Evolutionary conservation across 2,113 vertebrate genomes (phyloP).

Genomic region (Malaclemys terrapin): DNA sequence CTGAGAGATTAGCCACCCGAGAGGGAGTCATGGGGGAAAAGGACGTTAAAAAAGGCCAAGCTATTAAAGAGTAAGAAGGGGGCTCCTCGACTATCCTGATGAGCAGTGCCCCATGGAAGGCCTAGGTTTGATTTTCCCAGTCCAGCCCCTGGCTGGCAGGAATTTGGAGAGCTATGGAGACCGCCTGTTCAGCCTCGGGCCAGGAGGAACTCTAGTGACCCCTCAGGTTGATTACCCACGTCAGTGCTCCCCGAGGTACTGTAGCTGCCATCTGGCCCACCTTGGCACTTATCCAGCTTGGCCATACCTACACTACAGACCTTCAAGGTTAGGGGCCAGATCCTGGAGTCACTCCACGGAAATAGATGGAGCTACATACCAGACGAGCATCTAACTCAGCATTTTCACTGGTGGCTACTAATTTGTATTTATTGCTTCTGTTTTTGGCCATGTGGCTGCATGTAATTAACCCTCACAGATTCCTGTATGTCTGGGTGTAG

Average conservation of each 20-base stretch:
- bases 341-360: background rate
- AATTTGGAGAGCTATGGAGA: rapidly evolving
- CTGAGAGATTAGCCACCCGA: background rate
- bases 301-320: background rate
- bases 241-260: background rate
- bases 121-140: background rate
- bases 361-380: background rate
- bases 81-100: background rate
- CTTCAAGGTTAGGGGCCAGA: background rate
- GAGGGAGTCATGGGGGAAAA: background rate
- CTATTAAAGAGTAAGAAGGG: background rate
- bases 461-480: background rate
- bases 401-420: background rate
- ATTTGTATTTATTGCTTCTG: background rate
- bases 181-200: no score
- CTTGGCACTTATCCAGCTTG: background rate
- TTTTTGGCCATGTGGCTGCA: background rate
- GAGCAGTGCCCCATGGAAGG: background rate
- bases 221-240: background rate
- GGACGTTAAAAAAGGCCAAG: rapidly evolving
- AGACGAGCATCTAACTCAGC: background rate
- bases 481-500: background rate
- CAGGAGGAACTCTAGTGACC: background rate
- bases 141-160: background rate
- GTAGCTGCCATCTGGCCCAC: background rate